Evolutionary conservation across 2,113 vertebrate genomes (phyloP), one percentile per base, ranked within the genome.

Genomic region (Elaphurus davidianus): DNA sequence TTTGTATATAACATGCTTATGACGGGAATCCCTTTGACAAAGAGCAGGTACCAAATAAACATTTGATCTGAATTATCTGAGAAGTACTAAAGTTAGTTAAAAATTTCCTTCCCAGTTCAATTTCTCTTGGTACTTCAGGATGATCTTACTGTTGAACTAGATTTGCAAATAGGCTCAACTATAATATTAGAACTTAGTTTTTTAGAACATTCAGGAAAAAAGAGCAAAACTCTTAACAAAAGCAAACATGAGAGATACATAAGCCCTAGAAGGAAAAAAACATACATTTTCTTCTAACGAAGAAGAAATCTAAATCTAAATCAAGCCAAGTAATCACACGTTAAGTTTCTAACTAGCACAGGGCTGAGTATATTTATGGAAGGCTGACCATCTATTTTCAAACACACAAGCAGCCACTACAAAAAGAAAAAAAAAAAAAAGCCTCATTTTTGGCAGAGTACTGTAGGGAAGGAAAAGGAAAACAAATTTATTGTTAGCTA

Each of bases 241-340:
- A 94, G 52, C 78, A 92, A 97, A 89, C 13, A 28, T 23, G 33
- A 93, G 16, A 47, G 21, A 90, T 0, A 74, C 40, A 64, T 64
- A 94, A 92, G 47, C 28, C n/a, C 8, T 47, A 82, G 36, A 87
- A 89, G 9, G 76, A 78, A 84, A 59, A 76, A 74, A 84, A 83
- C 6, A 43, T n/a, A 57, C 16, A 67, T 94, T 94, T 87, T 97
- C 57, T 95, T 96, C 36, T 62, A 57, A 86, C 90, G 83, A 97
- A 95, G 96, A 90, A 74, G 67, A 74, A 74, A 71, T 36, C n/a
- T 71, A 67, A 64, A 67, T 67, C 33, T 52, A 91, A 93, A 91
- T 64, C 57, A 84, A 86, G 43, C 9, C 79, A 59, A 82, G 67
- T 86, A 96, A 81, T 97, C 36, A 83, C 25, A 83, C 21, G 0